A percentile compares a stretch with the other conserved stretches of the same genome.
Evolutionary conservation across 2,113 vertebrate genomes (phyloP).

Genomic region (Vulpes ferrilata): DNA sequence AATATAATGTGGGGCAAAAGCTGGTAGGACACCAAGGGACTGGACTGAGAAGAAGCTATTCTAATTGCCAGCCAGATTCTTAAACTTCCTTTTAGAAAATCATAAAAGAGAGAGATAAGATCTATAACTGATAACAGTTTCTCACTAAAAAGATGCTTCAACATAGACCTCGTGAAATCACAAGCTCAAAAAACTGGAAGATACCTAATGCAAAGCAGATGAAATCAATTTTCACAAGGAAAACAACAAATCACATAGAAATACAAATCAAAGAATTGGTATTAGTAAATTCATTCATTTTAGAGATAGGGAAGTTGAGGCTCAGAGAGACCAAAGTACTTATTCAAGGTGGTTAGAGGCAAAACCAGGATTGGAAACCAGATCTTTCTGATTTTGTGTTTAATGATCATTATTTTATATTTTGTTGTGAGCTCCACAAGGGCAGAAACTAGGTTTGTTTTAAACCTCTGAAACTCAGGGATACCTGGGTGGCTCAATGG

Average conservation of each 20-base stretch:
- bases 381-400: not conserved
- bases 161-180: not conserved
- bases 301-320: not conserved
- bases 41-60: not conserved
- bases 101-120: not conserved
- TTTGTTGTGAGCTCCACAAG: not conserved
- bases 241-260: slow-evolving; percentile 24
- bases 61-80: not conserved
- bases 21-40: not conserved
- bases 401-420: not conserved
- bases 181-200: not conserved
- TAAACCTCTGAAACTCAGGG: not conserved
- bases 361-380: not conserved
- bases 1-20: not conserved
- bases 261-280: not conserved
- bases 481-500: no score
- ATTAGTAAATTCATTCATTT: not conserved
- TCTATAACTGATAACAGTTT: not conserved
- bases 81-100: not conserved
- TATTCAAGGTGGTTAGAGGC: not conserved
- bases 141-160: not conserved
- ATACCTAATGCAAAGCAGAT: not conserved
- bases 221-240: slow-evolving; percentile 51
- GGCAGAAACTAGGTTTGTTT: not conserved
- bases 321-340: not conserved